Conservation (phyloP, 2,113 vertebrate species). For the Engraulis encrasicolus region DNA sequence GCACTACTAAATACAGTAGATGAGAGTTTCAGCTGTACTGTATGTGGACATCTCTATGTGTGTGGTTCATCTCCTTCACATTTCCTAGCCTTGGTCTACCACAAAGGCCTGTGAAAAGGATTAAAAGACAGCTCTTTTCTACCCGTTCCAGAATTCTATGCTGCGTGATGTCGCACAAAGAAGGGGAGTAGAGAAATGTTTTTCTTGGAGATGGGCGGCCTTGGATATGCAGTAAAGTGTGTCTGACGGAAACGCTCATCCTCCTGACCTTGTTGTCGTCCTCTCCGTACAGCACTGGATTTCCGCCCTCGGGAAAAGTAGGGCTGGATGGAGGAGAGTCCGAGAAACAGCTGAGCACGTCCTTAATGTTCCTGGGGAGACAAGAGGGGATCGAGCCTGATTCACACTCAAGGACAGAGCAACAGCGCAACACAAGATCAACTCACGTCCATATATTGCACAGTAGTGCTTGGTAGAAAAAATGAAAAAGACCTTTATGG, state of each 20-base stretch:
- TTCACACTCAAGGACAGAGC: not conserved
- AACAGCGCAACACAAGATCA: too few relatives aligned
- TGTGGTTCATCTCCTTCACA: too few relatives aligned
- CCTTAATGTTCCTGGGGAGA: constrained; percentile 85
- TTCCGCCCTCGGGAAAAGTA: constrained; percentile 93
- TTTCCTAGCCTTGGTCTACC: too few relatives aligned
- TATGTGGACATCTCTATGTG: too few relatives aligned
- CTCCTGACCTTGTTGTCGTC: constrained; percentile 89
- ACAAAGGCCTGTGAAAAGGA: too few relatives aligned
- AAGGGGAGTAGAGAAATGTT: not conserved
- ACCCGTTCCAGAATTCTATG: too few relatives aligned
- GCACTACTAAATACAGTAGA: too few relatives aligned
- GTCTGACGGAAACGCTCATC: not conserved
- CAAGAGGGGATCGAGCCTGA: not conserved
- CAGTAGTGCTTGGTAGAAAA: too few relatives aligned
- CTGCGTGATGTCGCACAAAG: not conserved
- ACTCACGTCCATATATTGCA: too few relatives aligned
- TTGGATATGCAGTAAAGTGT: not conserved
- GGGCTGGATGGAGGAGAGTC: constrained; percentile 96
- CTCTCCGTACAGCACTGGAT: constrained; percentile 91
- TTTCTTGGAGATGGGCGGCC: not conserved
- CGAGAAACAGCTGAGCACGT: constrained; percentile 94
- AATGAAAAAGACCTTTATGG: too few relatives aligned
- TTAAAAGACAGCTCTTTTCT: too few relatives aligned
- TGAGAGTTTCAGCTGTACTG: too few relatives aligned